A percentile compares a stretch with the other conserved stretches of the same genome.
Evolutionary conservation across 2,113 vertebrate species (phyloP).

Genomic region (Gavia stellata): DNA sequence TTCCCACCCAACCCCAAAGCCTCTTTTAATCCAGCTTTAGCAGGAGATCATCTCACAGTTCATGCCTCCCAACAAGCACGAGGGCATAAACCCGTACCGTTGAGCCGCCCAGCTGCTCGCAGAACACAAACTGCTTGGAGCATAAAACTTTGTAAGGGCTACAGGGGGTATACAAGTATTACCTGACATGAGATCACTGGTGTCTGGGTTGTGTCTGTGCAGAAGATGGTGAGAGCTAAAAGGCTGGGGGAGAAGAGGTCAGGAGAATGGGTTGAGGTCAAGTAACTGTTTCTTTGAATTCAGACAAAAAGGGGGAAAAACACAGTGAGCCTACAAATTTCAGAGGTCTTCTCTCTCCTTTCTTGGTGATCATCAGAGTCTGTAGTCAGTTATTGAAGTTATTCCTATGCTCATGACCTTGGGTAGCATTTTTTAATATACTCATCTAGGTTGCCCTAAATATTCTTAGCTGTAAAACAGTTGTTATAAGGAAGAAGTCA

Average conservation of each 20-base stretch:
- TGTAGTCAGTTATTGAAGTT: background rate
- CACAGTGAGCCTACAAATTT: background rate
- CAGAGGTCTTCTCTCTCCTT: background rate
- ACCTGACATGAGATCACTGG: background rate
- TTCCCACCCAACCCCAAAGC: background rate
- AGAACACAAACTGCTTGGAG: background rate
- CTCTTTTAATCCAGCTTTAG: slow-evolving; percentile 30
- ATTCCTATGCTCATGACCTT: background rate
- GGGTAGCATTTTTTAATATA: background rate
- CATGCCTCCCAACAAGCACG: background rate
- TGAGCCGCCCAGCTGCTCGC: background rate
- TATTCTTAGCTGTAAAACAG: background rate
- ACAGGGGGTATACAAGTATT: too few species aligned
- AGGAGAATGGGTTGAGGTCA: background rate
- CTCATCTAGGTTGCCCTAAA: background rate
- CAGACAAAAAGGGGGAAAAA: background rate
- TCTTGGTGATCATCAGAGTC: background rate
- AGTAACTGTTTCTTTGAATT: background rate
- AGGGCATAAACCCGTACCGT: background rate
- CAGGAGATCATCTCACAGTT: slow-evolving; percentile 1
- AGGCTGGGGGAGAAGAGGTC: background rate
- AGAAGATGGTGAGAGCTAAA: background rate
- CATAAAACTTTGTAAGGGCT: background rate
- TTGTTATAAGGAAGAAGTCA: background rate
- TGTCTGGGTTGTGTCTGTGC: background rate